Conservation (phyloP, 1,140 invertebrate genomes). For the Neomicropteryx cornuta region DNA sequence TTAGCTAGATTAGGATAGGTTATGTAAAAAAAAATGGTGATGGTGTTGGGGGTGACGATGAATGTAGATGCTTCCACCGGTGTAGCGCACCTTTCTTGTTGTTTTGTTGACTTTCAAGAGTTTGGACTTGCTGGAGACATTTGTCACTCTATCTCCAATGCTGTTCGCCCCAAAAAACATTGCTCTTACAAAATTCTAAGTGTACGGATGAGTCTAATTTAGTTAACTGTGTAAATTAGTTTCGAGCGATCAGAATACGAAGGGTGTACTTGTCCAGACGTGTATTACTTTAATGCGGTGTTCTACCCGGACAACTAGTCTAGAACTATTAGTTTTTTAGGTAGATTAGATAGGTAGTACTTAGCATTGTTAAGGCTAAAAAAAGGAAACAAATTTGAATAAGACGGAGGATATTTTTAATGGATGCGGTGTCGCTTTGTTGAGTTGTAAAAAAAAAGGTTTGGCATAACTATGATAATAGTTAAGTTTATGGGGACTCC, state of each 20-base stretch:
- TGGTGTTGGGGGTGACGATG: no score
- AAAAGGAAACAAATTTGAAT: slow-evolving; percentile 43
- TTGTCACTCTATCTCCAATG: no score
- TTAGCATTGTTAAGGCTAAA: no score
- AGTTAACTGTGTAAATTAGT: slow-evolving; percentile 1
- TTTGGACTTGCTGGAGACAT: no score
- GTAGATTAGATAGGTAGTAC: slow-evolving; percentile 13
- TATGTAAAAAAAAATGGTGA: no score
- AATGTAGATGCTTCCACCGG: no score
- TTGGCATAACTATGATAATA: slow-evolving; percentile 43
- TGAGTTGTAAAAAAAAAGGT: slow-evolving; percentile 37
- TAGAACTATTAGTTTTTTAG: slow-evolving; percentile 25
- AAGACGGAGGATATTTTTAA: slow-evolving; percentile 44
- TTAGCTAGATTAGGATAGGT: no score
- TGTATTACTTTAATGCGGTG: slow-evolving; percentile 41
- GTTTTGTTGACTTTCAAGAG: no score
- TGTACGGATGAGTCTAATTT: no score
- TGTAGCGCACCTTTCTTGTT: no score
- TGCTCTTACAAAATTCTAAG: no score
- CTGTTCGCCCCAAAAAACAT: no score
- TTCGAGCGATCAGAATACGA: slow-evolving; percentile 4
- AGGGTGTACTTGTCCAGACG: slow-evolving; percentile 40
- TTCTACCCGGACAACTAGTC: slow-evolving; percentile 43
- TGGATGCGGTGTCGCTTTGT: slow-evolving; percentile 43
- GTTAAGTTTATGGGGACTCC: slow-evolving; percentile 18